Evolutionary conservation across 2,888 invertebrate genomes (phyloP), one percentile per base, ranked within the genome.

Genomic region (Pyrocoelia pectoralis): DNA sequence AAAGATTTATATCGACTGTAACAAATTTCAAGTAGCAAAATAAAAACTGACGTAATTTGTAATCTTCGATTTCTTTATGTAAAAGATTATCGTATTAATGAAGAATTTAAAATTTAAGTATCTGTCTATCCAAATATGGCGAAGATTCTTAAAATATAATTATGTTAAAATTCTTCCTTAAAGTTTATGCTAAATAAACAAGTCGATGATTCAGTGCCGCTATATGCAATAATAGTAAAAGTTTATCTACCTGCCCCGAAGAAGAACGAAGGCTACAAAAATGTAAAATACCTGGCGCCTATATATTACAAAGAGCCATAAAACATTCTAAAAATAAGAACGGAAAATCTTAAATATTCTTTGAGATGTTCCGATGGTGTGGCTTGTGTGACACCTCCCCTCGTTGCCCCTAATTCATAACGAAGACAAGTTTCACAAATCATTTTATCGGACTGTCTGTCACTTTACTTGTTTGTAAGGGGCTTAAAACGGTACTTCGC

Each of bases 211-310:
- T 50, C 50, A 17, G 17, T 17, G 13, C 24, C 24, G 24, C 13
- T 17, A 10, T 3, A 17, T 43, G 43, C 43, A 50, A 50, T 50
- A 50, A 50, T 29, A 50, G 50, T 50, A 50, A 50, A 50, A 50
- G 50, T 28, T 12, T 13, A 18, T 24, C 50, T 50, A 50, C 50
- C 50, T 50, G 50, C 24, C 24, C 4, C 3, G 6, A 10, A 50
- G 50, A 50, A 8, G 9, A 19, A 12, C 15, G 49, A 49, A 29
- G 50, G 24, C 24, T 51, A 55, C 50, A 56, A 54, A 67, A 65
- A 67, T 67, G 58, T 67, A 61, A 67, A 67, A 67, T 68, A 68
- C 60, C 68, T 68, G 68, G 68, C 68, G 68, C 68, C 68, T 61
- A 48, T 24, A 38, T 10, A 15, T 24, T 48, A 59, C 62, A 68